Evolutionary conservation across 2,888 invertebrate genomes (phyloP).

Genomic region (Limnephilus lunatus): DNA sequence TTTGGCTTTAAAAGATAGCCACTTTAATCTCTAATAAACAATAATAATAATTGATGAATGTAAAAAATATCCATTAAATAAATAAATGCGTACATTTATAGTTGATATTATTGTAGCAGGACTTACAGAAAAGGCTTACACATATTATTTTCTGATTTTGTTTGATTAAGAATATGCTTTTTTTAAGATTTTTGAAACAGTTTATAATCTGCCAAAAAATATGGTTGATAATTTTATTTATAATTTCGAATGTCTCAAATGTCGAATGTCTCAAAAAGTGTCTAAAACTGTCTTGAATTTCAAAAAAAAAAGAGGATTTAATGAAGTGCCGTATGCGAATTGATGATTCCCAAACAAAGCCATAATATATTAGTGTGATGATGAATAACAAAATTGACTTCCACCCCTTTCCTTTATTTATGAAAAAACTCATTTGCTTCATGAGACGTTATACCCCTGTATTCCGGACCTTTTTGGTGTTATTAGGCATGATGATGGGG

Average conservation of each 20-base stretch:
- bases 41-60: too few relatives aligned
- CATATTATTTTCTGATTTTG: too few relatives aligned
- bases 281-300: too few relatives aligned
- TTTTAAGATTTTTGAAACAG: too few relatives aligned
- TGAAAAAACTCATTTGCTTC: conserved; percentile 52
- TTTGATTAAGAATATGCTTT: too few relatives aligned
- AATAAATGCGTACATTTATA: too few relatives aligned
- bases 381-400: conserved; percentile 6
- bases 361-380: background rate
- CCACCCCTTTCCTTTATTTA: background rate
- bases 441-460: conserved; percentile 41
- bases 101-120: too few relatives aligned
- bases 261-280: too few relatives aligned
- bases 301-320: background rate
- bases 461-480: conserved; percentile 79
- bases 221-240: background rate
- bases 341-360: background rate
- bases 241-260: background rate
- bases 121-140: too few relatives aligned
- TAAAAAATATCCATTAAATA: too few relatives aligned
- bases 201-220: too few relatives aligned
- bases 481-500: conserved; percentile 81
- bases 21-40: background rate
- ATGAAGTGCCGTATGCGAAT: background rate
- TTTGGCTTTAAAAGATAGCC: background rate